Percentiles rank a stretch among this genome's conserved stretches.
These are phyloP conservation scores for Choloepus hoffmanni DNA, from an alignment of 2,113 vertebrate species.

Conservation along the genomic window DNA sequence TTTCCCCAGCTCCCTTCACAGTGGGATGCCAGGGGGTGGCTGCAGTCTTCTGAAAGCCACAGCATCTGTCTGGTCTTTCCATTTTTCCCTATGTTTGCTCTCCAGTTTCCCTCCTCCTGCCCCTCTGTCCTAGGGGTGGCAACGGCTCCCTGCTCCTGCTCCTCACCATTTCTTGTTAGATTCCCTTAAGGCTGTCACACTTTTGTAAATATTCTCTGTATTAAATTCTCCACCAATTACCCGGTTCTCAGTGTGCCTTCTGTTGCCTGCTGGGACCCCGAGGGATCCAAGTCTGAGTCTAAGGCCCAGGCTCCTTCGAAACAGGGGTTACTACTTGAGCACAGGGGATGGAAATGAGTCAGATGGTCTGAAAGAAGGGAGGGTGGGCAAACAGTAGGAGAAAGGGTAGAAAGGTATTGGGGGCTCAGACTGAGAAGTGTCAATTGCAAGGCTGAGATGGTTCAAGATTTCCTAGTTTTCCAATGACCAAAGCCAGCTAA, in stretches of 20 bases:
- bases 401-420: neutral
- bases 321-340: neutral
- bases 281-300: neutral
- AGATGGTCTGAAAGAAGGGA: neutral
- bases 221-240: too few species aligned
- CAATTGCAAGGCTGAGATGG: neutral
- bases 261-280: neutral
- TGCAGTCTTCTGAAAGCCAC: neutral
- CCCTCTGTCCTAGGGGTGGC: neutral
- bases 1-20: neutral
- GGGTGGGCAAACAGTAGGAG: neutral
- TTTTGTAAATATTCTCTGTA: neutral
- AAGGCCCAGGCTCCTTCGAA: neutral
- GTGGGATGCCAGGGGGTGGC: too few species aligned
- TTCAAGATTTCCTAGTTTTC: neutral
- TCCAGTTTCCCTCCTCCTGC: neutral
- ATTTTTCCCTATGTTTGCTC: neutral
- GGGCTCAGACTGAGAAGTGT: neutral
- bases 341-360: neutral
- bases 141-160: neutral
- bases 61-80: fast-evolving
- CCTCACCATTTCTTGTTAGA: too few species aligned
- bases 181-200: neutral
- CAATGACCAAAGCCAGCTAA: neutral
- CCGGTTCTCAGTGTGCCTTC: neutral